Conservation (phyloP, 2,888 invertebrate species). For the Drosophila phalerata region DNA sequence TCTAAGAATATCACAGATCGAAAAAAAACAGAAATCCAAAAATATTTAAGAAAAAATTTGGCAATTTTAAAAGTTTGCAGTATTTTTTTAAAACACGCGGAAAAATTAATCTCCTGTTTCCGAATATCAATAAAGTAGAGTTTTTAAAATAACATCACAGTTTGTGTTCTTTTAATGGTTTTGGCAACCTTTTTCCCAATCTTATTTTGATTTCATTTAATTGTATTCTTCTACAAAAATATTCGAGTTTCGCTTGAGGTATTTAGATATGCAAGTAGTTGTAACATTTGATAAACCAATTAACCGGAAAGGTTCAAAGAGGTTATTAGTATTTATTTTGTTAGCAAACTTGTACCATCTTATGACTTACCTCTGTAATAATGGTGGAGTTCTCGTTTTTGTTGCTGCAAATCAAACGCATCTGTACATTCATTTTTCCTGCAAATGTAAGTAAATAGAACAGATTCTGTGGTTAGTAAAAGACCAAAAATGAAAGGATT, state of each 20-base stretch:
- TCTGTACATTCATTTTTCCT: constrained; percentile 82
- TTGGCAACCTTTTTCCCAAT: not conserved
- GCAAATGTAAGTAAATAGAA: constrained; percentile 49
- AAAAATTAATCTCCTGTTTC: too few relatives aligned
- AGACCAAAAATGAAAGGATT: constrained; percentile 38
- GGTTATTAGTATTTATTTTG: not conserved
- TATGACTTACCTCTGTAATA: constrained; percentile 80
- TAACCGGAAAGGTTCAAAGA: too few relatives aligned
- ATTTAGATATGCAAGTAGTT: not conserved
- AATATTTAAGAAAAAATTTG: too few relatives aligned
- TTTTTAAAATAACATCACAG: too few relatives aligned
- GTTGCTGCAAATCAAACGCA: constrained; percentile 82
- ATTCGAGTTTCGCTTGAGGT: not conserved
- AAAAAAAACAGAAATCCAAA: too few relatives aligned
- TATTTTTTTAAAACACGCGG: too few relatives aligned
- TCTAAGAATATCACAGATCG: too few relatives aligned
- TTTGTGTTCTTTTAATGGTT: too few relatives aligned
- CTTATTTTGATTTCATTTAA: not conserved
- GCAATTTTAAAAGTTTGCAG: too few relatives aligned
- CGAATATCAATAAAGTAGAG: too few relatives aligned
- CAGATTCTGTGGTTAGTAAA: constrained; percentile 39
- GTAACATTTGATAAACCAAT: too few relatives aligned
- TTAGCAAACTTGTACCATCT: not conserved
- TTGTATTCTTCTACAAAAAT: not conserved
- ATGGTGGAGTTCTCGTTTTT: constrained; percentile 61